These are phyloP conservation scores for Stratiolaelaps scimitus DNA, from an alignment of 1,140 invertebrate genomes.

Conservation along the genomic window DNA sequence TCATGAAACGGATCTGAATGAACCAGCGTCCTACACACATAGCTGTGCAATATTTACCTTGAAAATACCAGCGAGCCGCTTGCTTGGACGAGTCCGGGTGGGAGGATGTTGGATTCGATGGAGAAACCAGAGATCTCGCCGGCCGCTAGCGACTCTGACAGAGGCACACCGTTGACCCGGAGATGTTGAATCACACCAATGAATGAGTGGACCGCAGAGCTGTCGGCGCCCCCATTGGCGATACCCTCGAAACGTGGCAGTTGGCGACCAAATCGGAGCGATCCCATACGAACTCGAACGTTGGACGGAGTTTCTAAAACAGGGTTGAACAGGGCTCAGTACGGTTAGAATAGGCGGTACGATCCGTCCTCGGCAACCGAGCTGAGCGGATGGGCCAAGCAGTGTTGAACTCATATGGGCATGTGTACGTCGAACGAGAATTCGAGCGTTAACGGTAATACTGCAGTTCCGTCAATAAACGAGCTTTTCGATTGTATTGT, in stretches of 20 bases:
- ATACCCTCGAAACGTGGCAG: not conserved
- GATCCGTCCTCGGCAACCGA: too few relatives aligned
- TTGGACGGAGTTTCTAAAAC: constrained; percentile 17
- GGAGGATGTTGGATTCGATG: constrained; percentile 7
- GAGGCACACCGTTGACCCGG: constrained; percentile 54
- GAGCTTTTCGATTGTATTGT: too few relatives aligned
- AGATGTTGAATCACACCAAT: constrained; percentile 83
- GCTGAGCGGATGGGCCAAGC: too few relatives aligned
- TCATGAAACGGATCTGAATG: too few relatives aligned
- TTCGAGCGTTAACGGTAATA: too few relatives aligned
- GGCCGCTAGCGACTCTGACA: not conserved
- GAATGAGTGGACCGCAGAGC: constrained; percentile 49
- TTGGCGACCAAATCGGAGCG: constrained; percentile 6
- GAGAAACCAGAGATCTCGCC: constrained; percentile 16
- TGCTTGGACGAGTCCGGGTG: not conserved
- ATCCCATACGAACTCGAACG: not conserved
- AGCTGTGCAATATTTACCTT: too few relatives aligned
- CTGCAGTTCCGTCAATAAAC: too few relatives aligned
- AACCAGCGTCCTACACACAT: too few relatives aligned
- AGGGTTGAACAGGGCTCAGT: not conserved
- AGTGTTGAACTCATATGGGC: too few relatives aligned
- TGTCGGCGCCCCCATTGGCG: not conserved
- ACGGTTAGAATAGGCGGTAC: not conserved
- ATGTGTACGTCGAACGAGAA: too few relatives aligned
- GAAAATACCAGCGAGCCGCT: too few relatives aligned